Evolutionary conservation across 1,140 invertebrate species (phyloP), one percentile per base, ranked within the genome.

Genomic region (Manduca sexta): DNA sequence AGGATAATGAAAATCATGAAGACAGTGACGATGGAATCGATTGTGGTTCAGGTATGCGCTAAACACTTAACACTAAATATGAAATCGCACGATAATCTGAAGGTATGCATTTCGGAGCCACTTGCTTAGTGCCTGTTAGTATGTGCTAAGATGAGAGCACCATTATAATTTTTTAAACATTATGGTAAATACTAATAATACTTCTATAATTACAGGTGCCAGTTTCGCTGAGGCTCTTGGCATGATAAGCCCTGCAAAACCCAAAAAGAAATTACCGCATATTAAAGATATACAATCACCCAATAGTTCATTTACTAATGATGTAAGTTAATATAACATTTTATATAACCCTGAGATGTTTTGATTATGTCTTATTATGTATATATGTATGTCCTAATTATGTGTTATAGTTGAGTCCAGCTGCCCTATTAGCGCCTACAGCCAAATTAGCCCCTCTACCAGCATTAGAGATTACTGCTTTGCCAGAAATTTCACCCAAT

Each of bases 201-300:
- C 8, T 26, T 26, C n/a, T 14, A 45, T 17, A 12, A n/a, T 50
- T 72, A 18, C 53, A 87, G 92, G 93, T 30, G 89, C 92, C 2
- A 94, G 92, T 86, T 94, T 94, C 86, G 93, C 90, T 26, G 93
- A 94, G 75, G 93, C 92, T 17, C 84, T 95, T 4, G 91, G 93
- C 0, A 93, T 93, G 91, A 89, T 92, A 13, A 78, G 76, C 58
- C 84, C 86, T 10, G 79, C 87, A 30, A 87, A 87, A 59, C 63
- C 64, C 8, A 88, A 84, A 57, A 86, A 86, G 65, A 86, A 85
- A 59, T 41, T 56, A 26, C 21, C 49, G 17, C 37, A 52, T 29
- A 33, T 51, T 5, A 80, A 75, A 57, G 72, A 80, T 7, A 55
- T 52, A 15, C 42, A 46, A 8, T 77, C 74, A 12, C 73, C 74